Base-by-base conservation (phyloP, 2,113 vertebrate genomes). In the Campylorhamphus procurvoides region DNA sequence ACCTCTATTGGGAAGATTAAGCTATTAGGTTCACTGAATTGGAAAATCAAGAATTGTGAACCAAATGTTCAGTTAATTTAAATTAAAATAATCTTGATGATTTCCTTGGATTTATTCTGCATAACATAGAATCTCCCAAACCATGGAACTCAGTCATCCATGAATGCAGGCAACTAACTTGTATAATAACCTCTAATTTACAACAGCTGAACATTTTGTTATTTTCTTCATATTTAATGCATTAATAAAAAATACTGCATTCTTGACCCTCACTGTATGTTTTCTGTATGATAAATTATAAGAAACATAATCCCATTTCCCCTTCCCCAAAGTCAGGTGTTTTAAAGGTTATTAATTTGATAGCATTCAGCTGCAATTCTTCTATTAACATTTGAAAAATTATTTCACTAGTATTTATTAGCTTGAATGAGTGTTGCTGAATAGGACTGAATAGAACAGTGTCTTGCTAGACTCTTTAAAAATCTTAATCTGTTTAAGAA, bases 1-100 rank as follows among this genome's bases (percentile, higher is more conserved):
- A 18, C 47, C 35, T 73, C n/a, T 68, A 3, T 62, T 63, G 78
- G 35, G 79, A 82, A 82, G 25, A 83, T 69, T 83, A 87, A 14
- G 9, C 44, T 94, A 79, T 66, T 89, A 87, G 82, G 7, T 79
- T 89, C 78, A 83, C 31, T 94, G 78, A 95, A 55, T 29, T 90
- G 71, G 74, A 95, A 95, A 93, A 89, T 84, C 79, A 91, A 62
- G 8, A 63, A 83, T 77, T 91, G 40, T 66, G 74, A 92, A 25
- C 31, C n/a, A 87, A 96, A 86, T 55, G 22, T 89, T 85, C 27
- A 31, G 33, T 68, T 93, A 87, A 89, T 89, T 91, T 78, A 69
- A 84, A 92, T 84, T 76, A 58, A 87, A 94, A 89, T 64, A 72
- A 82, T 88, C 76, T 64, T 46, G 4, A 46, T 90, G 2, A 47